Evolutionary conservation across 1,140 invertebrate species (phyloP), one percentile per base, ranked within the genome.

Genomic region (Drosophila obscura): DNA sequence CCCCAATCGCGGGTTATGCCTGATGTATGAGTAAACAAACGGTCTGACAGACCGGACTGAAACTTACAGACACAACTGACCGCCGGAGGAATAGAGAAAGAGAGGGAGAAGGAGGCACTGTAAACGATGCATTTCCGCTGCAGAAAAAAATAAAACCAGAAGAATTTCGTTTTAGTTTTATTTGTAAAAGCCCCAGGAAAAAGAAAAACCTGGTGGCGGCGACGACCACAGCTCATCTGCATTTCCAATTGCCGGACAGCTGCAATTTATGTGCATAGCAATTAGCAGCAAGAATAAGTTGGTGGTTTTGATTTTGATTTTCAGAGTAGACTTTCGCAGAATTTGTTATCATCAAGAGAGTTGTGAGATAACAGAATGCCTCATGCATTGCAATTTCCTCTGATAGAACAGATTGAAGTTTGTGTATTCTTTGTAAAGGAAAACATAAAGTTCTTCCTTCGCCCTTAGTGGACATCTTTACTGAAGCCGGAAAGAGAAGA

Each of bases 81-180:
- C 60, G 49, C 62, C 52, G 58, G 45, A 73, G 67, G 35, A 73
- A 58, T 46, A 24, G 52, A 39, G 50, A 46, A 28, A 19, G 44
- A 55, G 11, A 22, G 35, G 58, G 31, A 73, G 67, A 31, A 2
- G 58, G 31, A 15, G 16, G 26, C 53, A 59, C 58, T 63, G 66
- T 64, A 85, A 87, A 87, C 75, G 82, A 85, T 85, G 82, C 82
- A 85, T 87, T 85, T 85, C 82, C 82, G 82, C 56, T 87, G 82
- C 61, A 75, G 51, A 61, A 52, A 13, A 52, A 16, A 22, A 26
- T 26, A 57, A 73, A 73, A 72, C 53, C 41, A 69, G 52, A 65
- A 81, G 53, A 78, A 73, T 66, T 68, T 56, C 45, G 43, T 59
- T 80, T 68, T 49, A 53, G 39, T 73, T 68, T 73, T 52, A 59